These are phyloP conservation scores for Nomada ferruginata DNA, from an alignment of 2,888 invertebrate species.

Conservation along the genomic window DNA sequence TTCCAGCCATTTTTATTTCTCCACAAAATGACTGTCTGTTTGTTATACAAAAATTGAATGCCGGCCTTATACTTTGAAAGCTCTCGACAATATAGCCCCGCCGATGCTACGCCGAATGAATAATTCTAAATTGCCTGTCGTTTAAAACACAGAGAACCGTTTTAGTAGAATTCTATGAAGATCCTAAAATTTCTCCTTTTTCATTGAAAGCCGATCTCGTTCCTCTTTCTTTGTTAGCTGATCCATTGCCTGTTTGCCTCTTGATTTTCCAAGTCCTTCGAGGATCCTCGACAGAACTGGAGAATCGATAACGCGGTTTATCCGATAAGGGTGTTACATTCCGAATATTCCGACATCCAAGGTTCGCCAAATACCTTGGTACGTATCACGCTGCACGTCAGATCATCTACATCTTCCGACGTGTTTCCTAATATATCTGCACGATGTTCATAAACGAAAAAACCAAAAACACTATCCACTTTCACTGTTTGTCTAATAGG, in stretches of 20 bases:
- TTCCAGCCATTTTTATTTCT: no score
- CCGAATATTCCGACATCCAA: background rate
- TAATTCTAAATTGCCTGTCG: background rate
- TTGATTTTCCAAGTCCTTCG: conserved; percentile 22
- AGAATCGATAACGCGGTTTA: conserved; percentile 48
- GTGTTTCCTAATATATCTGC: no score
- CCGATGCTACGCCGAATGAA: no score
- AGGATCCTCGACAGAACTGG: conserved; percentile 6
- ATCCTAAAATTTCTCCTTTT: background rate
- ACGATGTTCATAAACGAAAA: no score
- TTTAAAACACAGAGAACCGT: background rate
- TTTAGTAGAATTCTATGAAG: background rate
- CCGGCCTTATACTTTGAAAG: no score
- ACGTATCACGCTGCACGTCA: no score
- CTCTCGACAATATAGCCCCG: no score
- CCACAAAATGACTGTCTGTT: no score
- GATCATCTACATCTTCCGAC: background rate
- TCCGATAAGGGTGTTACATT: conserved; percentile 5
- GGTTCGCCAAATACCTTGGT: background rate
- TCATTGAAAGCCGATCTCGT: background rate
- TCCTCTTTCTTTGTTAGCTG: conserved; percentile 11
- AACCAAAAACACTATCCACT: no score
- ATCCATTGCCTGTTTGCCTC: conserved; percentile 4
- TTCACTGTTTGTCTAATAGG: no score
- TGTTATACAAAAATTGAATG: no score